Evolutionary conservation across 2,113 vertebrate species (phyloP), one percentile per base, ranked within the genome.

Genomic region (Cryptoleucopteryx plumbea): DNA sequence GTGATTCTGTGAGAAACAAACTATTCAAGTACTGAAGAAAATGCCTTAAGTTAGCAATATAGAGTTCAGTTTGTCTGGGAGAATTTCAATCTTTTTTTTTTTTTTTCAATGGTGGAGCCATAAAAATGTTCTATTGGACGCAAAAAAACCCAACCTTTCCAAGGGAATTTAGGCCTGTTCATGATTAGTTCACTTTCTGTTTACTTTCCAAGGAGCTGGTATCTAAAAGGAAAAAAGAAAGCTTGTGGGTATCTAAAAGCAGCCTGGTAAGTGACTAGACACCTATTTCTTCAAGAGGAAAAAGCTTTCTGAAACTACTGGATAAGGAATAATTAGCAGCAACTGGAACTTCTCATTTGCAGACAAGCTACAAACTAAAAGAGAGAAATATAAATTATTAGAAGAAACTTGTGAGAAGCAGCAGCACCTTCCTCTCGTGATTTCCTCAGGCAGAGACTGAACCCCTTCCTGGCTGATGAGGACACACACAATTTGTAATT

Each of bases 111-210:
- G 48, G 10, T 68, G 47, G 25, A 74, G n/a, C 5, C 10, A 38
- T 18, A n/a, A 5, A 62, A n/a, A 40, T 48, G 6, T 47, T 83
- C 13, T 16, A 20, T 23, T 16, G 13, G 31, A 74, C 3, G 10
- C 22, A 53, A 65, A 86, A 48, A 13, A 0, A 1, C 1, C 5
- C 31, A 58, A 2, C 7, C 3, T 56, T 62, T 43, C 68, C 6
- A 11, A 53, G 53, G 20, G 73, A 78, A 50, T 62, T 38, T 22
- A 65, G 58, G 11, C 13, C 14, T 55, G 32, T 56, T 80, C 23
- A 47, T 36, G 15, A 26, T 58, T 36, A 36, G 16, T 62, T 87
- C 40, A 56, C 13, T 32, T 72, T 62, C 32, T 40, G 4, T 25
- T 89, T 89, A 47, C 7, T 82, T 93, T 27, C 32, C 31, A 82